A percentile compares a stretch with the other conserved stretches of the same genome.
Evolutionary conservation across 2,113 vertebrate genomes (phyloP).

Genomic region (Chrysemys picta): DNA sequence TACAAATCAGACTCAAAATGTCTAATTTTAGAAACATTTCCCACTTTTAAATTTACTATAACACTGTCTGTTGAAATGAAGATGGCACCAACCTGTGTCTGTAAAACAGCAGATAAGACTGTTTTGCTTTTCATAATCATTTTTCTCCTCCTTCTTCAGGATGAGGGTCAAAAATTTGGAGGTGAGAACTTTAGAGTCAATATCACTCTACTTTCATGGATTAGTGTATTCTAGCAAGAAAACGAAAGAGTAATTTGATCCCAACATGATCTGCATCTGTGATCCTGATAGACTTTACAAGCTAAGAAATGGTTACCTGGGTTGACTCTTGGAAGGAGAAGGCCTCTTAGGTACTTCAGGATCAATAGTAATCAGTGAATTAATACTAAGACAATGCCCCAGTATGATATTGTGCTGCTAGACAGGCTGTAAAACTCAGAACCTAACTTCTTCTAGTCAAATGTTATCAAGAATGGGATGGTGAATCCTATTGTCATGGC

Average conservation of each 20-base stretch:
- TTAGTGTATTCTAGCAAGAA: neutral
- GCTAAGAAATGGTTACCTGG: neutral
- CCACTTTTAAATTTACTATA: neutral
- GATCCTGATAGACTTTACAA: neutral
- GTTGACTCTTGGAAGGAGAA: neutral
- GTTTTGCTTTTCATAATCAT: neutral
- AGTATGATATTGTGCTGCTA: neutral
- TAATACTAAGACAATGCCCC: neutral
- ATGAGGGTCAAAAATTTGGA: neutral
- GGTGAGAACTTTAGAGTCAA: neutral
- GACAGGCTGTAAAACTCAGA: neutral
- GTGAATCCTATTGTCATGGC: neutral
- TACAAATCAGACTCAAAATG: neutral
- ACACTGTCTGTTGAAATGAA: neutral
- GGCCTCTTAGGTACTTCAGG: neutral
- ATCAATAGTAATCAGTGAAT: neutral
- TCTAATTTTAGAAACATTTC: neutral
- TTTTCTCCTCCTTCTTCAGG: neutral
- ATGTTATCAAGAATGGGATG: neutral
- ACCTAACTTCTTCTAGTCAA: neutral
- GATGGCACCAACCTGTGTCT: rapidly evolving
- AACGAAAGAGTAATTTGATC: neutral
- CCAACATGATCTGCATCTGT: neutral
- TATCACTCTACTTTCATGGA: neutral
- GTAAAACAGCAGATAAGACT: neutral